A percentile compares a stretch with the other conserved stretches of the same genome.
Conservation (phyloP, 2,888 invertebrate species). For the Lampropteryx suffumata region DNA sequence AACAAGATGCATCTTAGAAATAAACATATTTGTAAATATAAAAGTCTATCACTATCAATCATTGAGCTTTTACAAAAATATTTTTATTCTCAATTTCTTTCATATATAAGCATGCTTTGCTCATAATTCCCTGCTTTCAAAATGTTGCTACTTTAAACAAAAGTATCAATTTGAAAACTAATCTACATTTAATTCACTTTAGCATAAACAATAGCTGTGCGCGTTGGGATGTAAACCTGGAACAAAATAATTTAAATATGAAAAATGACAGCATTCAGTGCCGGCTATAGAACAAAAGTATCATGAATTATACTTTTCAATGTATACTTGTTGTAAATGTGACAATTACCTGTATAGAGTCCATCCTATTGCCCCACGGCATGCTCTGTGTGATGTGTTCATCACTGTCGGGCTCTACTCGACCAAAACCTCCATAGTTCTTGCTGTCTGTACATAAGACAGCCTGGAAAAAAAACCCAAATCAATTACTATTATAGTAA, state of each 20-base stretch:
- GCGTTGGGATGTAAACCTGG: slow-evolving; percentile 88
- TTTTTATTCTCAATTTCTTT: slow-evolving; percentile 27
- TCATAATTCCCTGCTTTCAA: slow-evolving; percentile 24
- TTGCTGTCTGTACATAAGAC: slow-evolving; percentile 74
- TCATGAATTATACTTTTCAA: too few relatives aligned
- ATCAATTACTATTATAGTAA: too few relatives aligned
- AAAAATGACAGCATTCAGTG: too few relatives aligned
- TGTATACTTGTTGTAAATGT: too few relatives aligned
- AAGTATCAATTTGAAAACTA: slow-evolving; percentile 20
- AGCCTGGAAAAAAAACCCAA: slow-evolving; percentile 49
- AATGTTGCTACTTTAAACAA: slow-evolving; percentile 12
- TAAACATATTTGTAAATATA: slow-evolving; percentile 39
- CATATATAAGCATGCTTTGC: slow-evolving; percentile 24
- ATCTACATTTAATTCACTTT: slow-evolving; percentile 32
- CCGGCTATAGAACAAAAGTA: too few relatives aligned
- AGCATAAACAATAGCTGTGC: slow-evolving; percentile 87
- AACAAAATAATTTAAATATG: slow-evolving; percentile 63
- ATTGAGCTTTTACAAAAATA: too few relatives aligned
- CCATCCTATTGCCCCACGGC: slow-evolving; percentile 71
- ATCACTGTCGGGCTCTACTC: slow-evolving; percentile 66
- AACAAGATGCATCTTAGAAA: slow-evolving; percentile 40
- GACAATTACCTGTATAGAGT: slow-evolving; percentile 78
- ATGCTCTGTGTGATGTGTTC: slow-evolving; percentile 65
- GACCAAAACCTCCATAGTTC: slow-evolving; percentile 72
- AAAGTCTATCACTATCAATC: slow-evolving; percentile 33